A percentile compares a stretch with the other conserved stretches of the same genome.
phyloP scores from a whole-genome alignment of 2,888 invertebrate genomes.

The Pseudococcus viburni region DNA sequence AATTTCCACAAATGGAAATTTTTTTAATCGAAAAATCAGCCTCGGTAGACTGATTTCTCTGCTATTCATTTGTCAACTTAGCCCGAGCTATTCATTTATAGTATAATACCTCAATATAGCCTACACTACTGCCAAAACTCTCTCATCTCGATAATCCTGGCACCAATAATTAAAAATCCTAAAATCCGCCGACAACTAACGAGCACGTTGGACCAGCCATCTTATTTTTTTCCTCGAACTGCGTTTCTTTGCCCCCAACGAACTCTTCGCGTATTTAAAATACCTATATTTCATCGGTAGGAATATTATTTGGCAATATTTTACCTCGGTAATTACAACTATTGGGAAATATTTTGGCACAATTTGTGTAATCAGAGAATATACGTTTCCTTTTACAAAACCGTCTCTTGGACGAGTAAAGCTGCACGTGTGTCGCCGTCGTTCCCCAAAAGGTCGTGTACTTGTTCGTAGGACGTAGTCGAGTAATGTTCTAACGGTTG shows the following conservation, averaged over 20 bases:
- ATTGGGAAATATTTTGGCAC: conserved; percentile 50
- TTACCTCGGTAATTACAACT: conserved; percentile 29
- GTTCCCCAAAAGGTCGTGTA: background rate
- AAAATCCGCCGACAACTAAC: background rate
- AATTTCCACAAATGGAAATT: no score
- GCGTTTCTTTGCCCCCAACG: background rate
- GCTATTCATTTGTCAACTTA: background rate
- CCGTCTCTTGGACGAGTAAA: background rate
- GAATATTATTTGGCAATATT: conserved; percentile 56
- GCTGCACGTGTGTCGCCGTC: background rate
- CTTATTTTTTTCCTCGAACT: background rate
- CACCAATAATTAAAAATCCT: conserved; percentile 54
- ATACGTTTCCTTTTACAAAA: background rate
- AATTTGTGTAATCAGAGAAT: conserved; percentile 24
- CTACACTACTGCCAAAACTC: conserved; percentile 1
- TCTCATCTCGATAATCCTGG: conserved; percentile 12
- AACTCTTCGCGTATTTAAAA: background rate
- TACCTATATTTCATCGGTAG: conserved; percentile 39
- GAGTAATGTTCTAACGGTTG: background rate
- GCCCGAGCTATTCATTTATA: background rate
- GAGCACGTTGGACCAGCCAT: background rate
- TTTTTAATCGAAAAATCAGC: no score
- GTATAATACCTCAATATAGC: background rate
- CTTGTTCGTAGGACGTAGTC: background rate
- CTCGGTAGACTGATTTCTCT: no score